Evolutionary conservation across 2,888 invertebrate genomes (phyloP).

Genomic region (Drosophila tripunctata): DNA sequence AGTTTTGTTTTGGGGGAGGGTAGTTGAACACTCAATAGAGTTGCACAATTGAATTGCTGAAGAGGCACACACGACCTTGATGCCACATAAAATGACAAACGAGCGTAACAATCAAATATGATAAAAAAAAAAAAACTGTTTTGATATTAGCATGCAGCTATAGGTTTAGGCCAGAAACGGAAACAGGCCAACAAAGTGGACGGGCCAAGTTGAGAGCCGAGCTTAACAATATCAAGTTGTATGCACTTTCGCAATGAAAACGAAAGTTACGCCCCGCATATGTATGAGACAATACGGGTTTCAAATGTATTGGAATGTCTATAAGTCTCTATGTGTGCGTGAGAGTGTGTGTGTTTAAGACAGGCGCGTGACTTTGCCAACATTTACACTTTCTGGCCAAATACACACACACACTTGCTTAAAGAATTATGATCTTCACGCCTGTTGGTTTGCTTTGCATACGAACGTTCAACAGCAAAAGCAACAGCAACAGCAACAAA

Average conservation of each 20-base stretch:
- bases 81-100: slow-evolving; percentile 19
- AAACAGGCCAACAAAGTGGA: slow-evolving; percentile 54
- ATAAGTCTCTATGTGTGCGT: neutral
- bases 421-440: slow-evolving; percentile 79
- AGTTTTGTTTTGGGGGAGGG: slow-evolving; percentile 5
- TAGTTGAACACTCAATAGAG: slow-evolving; percentile 16
- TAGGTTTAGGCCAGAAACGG: slow-evolving; percentile 36
- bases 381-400: slow-evolving; percentile 68
- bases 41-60: slow-evolving; percentile 41
- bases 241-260: slow-evolving; percentile 80
- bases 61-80: slow-evolving; percentile 47
- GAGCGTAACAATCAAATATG: neutral
- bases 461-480: slow-evolving; percentile 32
- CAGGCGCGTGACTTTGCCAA: slow-evolving; percentile 67
- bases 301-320: too few relatives aligned
- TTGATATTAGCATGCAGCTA: slow-evolving; percentile 52
- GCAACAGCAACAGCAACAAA: slow-evolving; percentile 21
- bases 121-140: slow-evolving; percentile 27
- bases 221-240: slow-evolving; percentile 68
- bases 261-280: slow-evolving; percentile 70
- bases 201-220: slow-evolving; percentile 36
- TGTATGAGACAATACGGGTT: slow-evolving; percentile 8
- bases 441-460: slow-evolving; percentile 53
- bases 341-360: slow-evolving; percentile 20
- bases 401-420: slow-evolving; percentile 6